Evolutionary conservation across 1,140 invertebrate genomes (phyloP).

Genomic region (Parapsyche elsis): DNA sequence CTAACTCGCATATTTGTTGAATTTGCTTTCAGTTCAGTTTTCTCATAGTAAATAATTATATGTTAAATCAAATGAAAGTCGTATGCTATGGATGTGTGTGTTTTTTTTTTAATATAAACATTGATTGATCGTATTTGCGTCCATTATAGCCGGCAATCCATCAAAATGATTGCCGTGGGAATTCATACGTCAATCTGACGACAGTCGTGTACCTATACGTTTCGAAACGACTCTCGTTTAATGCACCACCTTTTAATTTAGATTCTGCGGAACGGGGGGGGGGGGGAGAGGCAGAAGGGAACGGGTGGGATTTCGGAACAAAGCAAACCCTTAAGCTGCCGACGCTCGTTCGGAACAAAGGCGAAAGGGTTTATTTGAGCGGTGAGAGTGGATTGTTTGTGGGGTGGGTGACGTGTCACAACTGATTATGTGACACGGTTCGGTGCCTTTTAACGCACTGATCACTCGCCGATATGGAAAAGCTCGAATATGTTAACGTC

Average conservation of each 20-base stretch:
- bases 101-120: too few species aligned
- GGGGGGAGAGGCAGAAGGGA: not conserved
- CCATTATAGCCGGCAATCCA: not conserved
- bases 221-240: not conserved
- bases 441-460: conserved; percentile 36
- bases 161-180: conserved; percentile 10
- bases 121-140: not conserved
- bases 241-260: not conserved
- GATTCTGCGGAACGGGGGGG: not conserved
- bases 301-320: too few species aligned
- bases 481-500: conserved; percentile 48
- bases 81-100: too few species aligned
- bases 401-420: conserved; percentile 30
- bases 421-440: conserved; percentile 23
- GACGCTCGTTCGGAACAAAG: too few species aligned
- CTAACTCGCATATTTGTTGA: too few species aligned
- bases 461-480: conserved; percentile 42
- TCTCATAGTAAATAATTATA: too few species aligned
- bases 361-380: not conserved
- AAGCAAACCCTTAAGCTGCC: too few species aligned
- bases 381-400: too few species aligned
- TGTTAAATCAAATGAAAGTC: too few species aligned
- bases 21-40: too few species aligned
- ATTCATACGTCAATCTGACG: not conserved
- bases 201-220: too few species aligned